Percentiles rank a stretch among this genome's conserved stretches.
phyloP scores from a whole-genome alignment of 2,797 vertebrate species.

The Prionace glauca region DNA sequence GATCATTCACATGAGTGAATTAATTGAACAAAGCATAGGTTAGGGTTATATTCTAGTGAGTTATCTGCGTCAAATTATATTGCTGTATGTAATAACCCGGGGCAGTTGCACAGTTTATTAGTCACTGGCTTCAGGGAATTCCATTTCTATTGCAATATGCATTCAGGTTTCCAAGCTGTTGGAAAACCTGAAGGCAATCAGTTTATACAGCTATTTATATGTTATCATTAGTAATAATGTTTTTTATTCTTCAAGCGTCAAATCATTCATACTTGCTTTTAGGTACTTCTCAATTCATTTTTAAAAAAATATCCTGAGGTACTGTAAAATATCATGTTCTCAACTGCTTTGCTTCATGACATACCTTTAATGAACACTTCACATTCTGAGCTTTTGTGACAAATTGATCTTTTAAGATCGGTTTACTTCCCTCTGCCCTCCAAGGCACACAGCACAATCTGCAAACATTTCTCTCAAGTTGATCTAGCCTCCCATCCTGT shows the following conservation, averaged over 20 bases:
- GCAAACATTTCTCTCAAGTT: neutral
- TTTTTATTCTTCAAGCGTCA: neutral
- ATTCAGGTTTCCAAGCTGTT: neutral
- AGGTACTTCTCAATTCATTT: neutral
- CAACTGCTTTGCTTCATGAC: neutral
- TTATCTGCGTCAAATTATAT: conserved; percentile 18
- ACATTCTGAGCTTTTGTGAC: neutral
- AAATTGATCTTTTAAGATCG: neutral
- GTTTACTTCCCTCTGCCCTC: too few species aligned
- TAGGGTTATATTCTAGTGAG: conserved; percentile 6
- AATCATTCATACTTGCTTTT: conserved; percentile 9
- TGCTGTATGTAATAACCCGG: neutral
- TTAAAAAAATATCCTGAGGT: neutral
- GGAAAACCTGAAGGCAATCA: conserved; percentile 11
- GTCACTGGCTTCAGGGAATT: neutral
- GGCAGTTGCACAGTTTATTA: neutral
- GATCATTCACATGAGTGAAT: neutral
- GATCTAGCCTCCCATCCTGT: neutral
- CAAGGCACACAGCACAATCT: neutral
- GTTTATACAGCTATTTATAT: conserved; percentile 19
- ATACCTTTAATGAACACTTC: neutral
- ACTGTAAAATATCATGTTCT: neutral
- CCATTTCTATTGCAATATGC: conserved; percentile 19
- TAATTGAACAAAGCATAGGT: conserved; percentile 2
- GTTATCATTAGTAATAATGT: conserved; percentile 15